Conservation (phyloP, 1,140 invertebrate genomes). For the Stegodyphus dumicola region DNA sequence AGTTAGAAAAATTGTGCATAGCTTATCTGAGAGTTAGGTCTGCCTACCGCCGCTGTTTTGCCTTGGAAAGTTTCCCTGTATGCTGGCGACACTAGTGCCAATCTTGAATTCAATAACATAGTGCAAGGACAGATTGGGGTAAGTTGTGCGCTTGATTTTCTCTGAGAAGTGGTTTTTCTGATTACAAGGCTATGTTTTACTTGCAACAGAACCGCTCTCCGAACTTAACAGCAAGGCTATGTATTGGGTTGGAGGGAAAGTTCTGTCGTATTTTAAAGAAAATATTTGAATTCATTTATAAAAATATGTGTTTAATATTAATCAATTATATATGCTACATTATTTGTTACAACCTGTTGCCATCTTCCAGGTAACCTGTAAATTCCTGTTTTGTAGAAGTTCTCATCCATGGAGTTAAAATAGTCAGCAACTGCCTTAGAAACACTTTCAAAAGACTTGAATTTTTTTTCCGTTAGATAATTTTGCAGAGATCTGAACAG, state of each 20-base stretch:
- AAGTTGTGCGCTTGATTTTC: too few species aligned
- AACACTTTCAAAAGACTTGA: constrained; percentile 46
- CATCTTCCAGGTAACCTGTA: constrained; percentile 4
- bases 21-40: too few species aligned
- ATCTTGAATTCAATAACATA: too few species aligned
- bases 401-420: constrained; percentile 12
- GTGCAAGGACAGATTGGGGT: too few species aligned
- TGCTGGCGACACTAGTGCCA: too few species aligned
- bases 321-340: constrained; percentile 7
- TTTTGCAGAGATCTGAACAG: constrained; percentile 49
- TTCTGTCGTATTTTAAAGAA: constrained; percentile 12
- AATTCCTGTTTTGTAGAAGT: constrained; percentile 9
- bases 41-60: too few species aligned
- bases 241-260: neutral
- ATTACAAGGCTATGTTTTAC: too few species aligned
- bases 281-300: constrained; percentile 21
- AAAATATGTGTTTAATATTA: constrained; percentile 12
- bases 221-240: too few species aligned
- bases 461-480: constrained; percentile 37
- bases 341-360: constrained; percentile 11
- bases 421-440: constrained; percentile 30
- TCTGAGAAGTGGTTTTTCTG: too few species aligned
- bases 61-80: too few species aligned
- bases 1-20: too few species aligned
- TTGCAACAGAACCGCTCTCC: too few species aligned